Base-by-base conservation (phyloP, 1,140 invertebrate species). In the Pseudomyrmex pallidus region DNA sequence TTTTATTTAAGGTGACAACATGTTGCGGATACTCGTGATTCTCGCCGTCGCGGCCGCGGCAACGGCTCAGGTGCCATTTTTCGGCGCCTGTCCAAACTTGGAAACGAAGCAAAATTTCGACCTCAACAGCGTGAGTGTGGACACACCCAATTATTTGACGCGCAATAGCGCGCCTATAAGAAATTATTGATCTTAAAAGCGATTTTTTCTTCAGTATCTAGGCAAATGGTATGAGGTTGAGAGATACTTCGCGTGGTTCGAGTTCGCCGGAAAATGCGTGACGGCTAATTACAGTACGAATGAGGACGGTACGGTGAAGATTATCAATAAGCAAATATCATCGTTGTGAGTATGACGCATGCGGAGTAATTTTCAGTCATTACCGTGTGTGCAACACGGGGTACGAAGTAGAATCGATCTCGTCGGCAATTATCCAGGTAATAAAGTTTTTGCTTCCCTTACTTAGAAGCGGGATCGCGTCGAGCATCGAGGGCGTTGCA, bases 191-290 rank as follows among this genome's bases (percentile, higher is more conserved):
- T 12, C 1, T 52, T 12, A 59, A 3, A 76, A 5, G 25, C 46
- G 25, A 46, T 0, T 74, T 15, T 74, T n/a, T 54, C 91, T 93
- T 74, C 94, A 97, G 96, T 98, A 97, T 90, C 89, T 96, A 86
- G 97, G 97, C 3, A 95, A 95, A 87, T 98, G 97, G 97, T 97
- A 96, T 89, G 97, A 98, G 94, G 95, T 95, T 12, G 96, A 97
- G 89, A 96, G 96, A 85, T 98, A 97, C 91, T 97, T 97, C 86
- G 95, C 96, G 3, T 89, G 96, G 7, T 97, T 97, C 90, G 96
- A 97, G 91, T 95, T 96, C 52, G 96, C 96, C 1, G 96, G 97
- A 22, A 97, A 96, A 91, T 98, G 97, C 90, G 96, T 97, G 2
- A 96, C 95, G 10, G 96, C 97, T 0, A 95, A 95, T 74, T 98